Base-by-base conservation (phyloP, 2,797 vertebrate species). In the Cyprinodon diabolis region DNA sequence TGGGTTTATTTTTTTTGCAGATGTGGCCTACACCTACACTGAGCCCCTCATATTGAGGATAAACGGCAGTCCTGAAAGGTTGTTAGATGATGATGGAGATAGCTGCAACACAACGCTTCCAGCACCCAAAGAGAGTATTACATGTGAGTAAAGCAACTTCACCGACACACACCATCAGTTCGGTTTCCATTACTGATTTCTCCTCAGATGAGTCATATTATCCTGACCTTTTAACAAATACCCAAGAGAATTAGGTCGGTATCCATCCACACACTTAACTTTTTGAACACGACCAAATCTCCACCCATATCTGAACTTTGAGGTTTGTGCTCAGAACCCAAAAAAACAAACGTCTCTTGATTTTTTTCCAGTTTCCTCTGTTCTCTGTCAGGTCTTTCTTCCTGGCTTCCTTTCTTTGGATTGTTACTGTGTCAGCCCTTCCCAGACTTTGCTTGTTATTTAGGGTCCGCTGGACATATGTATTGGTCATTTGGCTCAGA, bases 1-100 rank as follows among this genome's bases (percentile, higher is more conserved):
- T 76, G 23, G 48, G 8, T 2, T 19, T 77, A 47, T 65, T 56
- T 86, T 62, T 67, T 43, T 85, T 89, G 56, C 70, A 94, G 93
- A 93, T 83, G 90, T 80, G 86, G 75, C 81, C 84, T 81, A 86
- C 83, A 90, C 68, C 72, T 91, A 91, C 69, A 93, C 90, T 72
- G 91, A 93, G 86, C 91, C 93, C 84, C 91, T 93, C 83, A 92
- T 93, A 88, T 83, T 93, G 81, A 92, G 90, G 89, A 79, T 81
- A 77, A 91, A 92, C 66, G 88, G 90, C 69, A 91, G 86, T 68
- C 76, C 83, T 21, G 87, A 89, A 73, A 84, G 75, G 83, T 69
- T 86, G 74, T 82, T 11, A 63, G 78, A 68, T 4, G 30, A 83
- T 15, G 74, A 85, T 30, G 80, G 78, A 71, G 86, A 93, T 79